phyloP scores from a whole-genome alignment of 2,888 invertebrate genomes.

The Standfussiana lucernea region DNA sequence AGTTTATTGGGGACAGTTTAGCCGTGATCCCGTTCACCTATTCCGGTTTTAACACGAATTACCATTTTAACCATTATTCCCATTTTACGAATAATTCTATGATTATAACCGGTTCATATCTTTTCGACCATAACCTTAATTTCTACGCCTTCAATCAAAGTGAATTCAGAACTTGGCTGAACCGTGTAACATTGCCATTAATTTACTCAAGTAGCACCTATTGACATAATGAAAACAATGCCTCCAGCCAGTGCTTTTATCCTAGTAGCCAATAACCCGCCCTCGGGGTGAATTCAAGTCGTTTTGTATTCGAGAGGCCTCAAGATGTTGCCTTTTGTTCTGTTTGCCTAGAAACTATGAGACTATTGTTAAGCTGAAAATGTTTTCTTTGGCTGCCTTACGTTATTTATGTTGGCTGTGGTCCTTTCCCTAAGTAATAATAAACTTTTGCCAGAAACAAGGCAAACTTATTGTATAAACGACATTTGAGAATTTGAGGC shows the following conservation, averaged over 20 bases:
- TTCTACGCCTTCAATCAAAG: not conserved
- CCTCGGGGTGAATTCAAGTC: slow-evolving; percentile 26
- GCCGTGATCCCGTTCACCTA: not conserved
- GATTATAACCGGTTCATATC: not conserved
- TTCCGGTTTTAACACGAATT: not conserved
- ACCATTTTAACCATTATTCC: not conserved
- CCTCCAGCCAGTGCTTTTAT: slow-evolving; percentile 19
- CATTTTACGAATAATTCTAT: not conserved
- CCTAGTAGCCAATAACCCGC: slow-evolving; percentile 40
- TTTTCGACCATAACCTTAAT: not conserved
- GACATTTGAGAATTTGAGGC: not conserved
- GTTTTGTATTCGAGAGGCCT: slow-evolving; percentile 35
- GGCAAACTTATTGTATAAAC: not conserved
- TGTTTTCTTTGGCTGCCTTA: slow-evolving; percentile 22
- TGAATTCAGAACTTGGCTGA: not conserved
- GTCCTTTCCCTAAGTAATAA: not conserved
- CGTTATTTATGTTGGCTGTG: slow-evolving; percentile 7
- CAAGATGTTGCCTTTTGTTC: slow-evolving; percentile 50
- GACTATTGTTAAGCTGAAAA: slow-evolving; percentile 47
- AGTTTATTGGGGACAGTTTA: slow-evolving; percentile 14
- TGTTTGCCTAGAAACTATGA: slow-evolving; percentile 31
- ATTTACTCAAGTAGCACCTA: slow-evolving; percentile 4
- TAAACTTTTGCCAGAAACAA: not conserved
- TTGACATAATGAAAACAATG: slow-evolving; percentile 35
- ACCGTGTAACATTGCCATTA: slow-evolving; percentile 5